Percentiles rank a stretch among this genome's conserved stretches.
These are phyloP conservation scores for Cryptus armator DNA, from an alignment of 2,888 invertebrate genomes.

Conservation along the genomic window DNA sequence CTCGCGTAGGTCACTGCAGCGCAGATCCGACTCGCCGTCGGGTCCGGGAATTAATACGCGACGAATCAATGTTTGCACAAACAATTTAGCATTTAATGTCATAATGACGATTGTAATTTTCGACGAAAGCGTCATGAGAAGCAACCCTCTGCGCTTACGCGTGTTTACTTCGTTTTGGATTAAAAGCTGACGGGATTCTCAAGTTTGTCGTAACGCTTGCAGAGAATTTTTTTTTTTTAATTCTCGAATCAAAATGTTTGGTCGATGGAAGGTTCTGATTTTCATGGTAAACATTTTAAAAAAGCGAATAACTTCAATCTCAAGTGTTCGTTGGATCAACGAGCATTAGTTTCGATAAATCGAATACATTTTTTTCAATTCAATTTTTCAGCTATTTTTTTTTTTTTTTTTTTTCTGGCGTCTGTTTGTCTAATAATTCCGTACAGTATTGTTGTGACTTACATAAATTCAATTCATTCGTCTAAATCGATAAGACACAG, in stretches of 20 bases:
- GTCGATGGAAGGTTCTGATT: no score
- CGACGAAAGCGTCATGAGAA: constrained; percentile 43
- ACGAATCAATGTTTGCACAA: constrained; percentile 67
- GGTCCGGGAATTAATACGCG: constrained; percentile 63
- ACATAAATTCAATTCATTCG: not conserved
- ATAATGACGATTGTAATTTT: constrained; percentile 80
- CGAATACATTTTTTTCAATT: no score
- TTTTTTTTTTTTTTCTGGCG: no score
- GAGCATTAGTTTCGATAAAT: no score
- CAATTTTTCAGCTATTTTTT: no score
- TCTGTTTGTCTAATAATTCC: no score
- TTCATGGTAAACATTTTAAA: no score
- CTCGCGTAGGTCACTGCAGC: not conserved
- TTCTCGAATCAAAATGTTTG: no score
- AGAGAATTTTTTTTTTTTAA: no score
- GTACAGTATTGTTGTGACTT: not conserved
- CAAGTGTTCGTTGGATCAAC: no score
- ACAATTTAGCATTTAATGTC: constrained; percentile 82
- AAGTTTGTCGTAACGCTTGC: not conserved
- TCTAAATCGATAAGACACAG: not conserved
- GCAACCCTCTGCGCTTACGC: constrained; percentile 46
- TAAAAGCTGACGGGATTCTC: constrained; percentile 68
- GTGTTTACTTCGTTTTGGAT: constrained; percentile 81
- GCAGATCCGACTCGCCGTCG: constrained; percentile 54
- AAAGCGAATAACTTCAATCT: no score